Evolutionary conservation across 2,113 vertebrate genomes (phyloP), one percentile per base, ranked within the genome.

Genomic region (Chitala chitala): DNA sequence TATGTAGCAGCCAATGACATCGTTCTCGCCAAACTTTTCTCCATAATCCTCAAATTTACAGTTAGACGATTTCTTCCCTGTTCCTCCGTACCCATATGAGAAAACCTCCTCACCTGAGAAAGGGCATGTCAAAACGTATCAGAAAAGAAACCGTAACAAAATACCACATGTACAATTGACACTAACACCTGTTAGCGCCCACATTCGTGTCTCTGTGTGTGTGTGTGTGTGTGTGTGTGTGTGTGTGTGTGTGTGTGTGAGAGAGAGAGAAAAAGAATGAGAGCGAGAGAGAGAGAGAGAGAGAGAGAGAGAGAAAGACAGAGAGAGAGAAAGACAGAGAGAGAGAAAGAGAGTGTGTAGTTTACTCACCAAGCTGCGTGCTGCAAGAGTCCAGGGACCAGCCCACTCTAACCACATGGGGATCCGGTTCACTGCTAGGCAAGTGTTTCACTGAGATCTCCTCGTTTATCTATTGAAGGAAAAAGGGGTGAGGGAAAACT

Each of bases 381-480:
- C 92, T 94, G 80, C 93, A 92, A 59, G 90, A 85, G 73, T 95
- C 93, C 71, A 95, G 84, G 6, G 95, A 97, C 95, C 95, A 97
- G 13, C 94, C 94, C 0, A 97, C 90, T 17, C 94, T 84, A 72
- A 95, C 94, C 5, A 96, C 94, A 0, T 95, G 95, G 3, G 94
- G 94, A 64, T 96, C 94, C 0, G 93, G 93, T 74, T 96, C 95
- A 0, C 88, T 92, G 31, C 91, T 83, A 1, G 95, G 94, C 31
- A 96, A 88, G 75, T 96, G 93, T 79, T 95, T 96, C 17, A 96
- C 93, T 0, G 93, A 86, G 65, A 97, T 95, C 70, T 97, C 92
- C 80, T 97, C 95, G 9, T 91, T 93, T 73, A 97, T 87, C 95
- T 96, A 74, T 8, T 29, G 50, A 48, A 7, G 75, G 51, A 82